A percentile compares a stretch with the other conserved stretches of the same genome.
These are phyloP conservation scores for Cossypha niveicapilla DNA, from an alignment of 2,797 vertebrate species.

Conservation along the genomic window DNA sequence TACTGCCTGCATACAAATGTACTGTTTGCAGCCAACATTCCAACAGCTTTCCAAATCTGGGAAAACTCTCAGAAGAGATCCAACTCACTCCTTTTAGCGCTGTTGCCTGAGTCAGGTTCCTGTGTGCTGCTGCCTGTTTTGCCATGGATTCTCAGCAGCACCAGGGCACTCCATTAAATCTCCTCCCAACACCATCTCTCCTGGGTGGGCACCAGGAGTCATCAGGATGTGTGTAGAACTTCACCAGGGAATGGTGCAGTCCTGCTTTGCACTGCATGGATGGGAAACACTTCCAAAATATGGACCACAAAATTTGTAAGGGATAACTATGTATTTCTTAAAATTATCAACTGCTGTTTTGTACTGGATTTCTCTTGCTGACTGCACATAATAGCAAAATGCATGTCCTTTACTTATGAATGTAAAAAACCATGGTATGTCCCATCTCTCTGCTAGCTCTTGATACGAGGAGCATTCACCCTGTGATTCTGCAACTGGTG, in stretches of 20 bases:
- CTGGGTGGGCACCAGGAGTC: not conserved
- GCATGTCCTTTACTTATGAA: not conserved
- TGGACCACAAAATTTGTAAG: not conserved
- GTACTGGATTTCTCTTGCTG: not conserved
- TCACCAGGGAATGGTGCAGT: not conserved
- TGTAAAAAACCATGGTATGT: rapidly evolving
- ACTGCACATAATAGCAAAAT: rapidly evolving
- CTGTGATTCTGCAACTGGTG: not conserved
- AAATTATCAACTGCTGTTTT: not conserved
- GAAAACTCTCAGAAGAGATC: not conserved
- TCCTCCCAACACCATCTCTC: not conserved
- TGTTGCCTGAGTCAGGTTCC: rapidly evolving
- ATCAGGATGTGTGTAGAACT: not conserved
- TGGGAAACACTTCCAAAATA: rapidly evolving
- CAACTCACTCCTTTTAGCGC: not conserved
- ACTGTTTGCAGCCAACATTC: not conserved
- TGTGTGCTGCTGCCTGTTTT: not conserved
- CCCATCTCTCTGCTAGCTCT: not conserved
- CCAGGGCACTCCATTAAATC: not conserved
- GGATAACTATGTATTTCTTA: not conserved
- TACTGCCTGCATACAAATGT: not conserved
- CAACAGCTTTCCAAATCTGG: not conserved
- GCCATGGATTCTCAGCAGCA: not conserved
- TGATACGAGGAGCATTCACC: not conserved
- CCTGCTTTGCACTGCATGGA: not conserved